Percentiles rank a stretch among this genome's conserved stretches.
phyloP scores from a whole-genome alignment of 2,113 vertebrate genomes.

The Seriola dumerili region DNA sequence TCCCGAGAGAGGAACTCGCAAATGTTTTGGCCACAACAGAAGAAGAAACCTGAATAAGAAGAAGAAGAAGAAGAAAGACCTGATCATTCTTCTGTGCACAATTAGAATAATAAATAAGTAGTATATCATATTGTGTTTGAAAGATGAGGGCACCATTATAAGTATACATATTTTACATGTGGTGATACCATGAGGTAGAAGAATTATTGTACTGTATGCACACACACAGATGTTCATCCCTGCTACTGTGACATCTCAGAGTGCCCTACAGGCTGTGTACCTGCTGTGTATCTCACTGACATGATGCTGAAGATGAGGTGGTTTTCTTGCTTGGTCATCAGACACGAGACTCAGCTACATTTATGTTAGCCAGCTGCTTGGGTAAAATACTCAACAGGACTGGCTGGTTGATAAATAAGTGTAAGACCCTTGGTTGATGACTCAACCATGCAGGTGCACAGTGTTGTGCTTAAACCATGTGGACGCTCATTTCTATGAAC shows the following conservation, averaged over 20 bases:
- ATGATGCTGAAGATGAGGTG: slow-evolving; percentile 3
- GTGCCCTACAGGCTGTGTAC: no score
- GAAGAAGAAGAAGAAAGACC: not conserved
- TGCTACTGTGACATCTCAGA: not conserved
- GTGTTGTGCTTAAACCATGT: no score
- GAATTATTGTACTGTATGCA: not conserved
- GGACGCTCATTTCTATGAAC: no score
- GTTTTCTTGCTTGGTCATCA: slow-evolving; percentile 32
- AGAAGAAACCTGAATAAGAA: not conserved
- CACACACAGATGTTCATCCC: not conserved
- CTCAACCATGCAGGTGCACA: no score
- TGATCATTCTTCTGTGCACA: slow-evolving; percentile 7
- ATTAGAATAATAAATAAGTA: slow-evolving; percentile 8
- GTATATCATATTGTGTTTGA: not conserved
- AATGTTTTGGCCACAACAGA: not conserved
- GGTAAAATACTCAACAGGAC: not conserved
- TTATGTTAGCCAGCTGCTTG: no score
- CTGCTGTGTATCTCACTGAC: slow-evolving; percentile 14
- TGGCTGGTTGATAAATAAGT: not conserved
- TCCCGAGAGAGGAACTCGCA: not conserved
- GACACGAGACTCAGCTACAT: not conserved
- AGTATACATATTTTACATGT: not conserved
- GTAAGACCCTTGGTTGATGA: no score
- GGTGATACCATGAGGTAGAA: not conserved
- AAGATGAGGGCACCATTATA: not conserved